phyloP scores from a whole-genome alignment of 2,113 vertebrate genomes.

The Etheostoma cragini region DNA sequence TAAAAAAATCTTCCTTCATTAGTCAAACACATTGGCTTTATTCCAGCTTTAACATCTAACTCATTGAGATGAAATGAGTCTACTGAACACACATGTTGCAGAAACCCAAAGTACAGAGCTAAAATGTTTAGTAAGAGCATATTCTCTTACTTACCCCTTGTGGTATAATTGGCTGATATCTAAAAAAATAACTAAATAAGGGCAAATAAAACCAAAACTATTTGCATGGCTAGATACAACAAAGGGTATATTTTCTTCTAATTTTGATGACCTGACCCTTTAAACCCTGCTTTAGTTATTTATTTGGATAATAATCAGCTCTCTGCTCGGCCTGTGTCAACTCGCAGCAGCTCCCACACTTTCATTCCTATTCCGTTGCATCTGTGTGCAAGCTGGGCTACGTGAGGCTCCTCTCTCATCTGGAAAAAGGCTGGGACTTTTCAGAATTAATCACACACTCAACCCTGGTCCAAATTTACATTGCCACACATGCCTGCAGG shows the following conservation, averaged over 20 bases:
- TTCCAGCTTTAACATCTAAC: not conserved
- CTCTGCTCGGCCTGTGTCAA: conserved; percentile 26
- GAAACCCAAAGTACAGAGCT: not conserved
- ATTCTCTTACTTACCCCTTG: not conserved
- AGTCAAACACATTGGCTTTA: not conserved
- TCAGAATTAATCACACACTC: conserved; percentile 40
- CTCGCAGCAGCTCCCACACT: conserved; percentile 28
- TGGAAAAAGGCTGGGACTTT: conserved; percentile 29
- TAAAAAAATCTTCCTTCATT: not conserved
- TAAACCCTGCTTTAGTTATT: conserved; percentile 5
- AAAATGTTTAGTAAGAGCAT: not conserved
- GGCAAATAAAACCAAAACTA: not conserved
- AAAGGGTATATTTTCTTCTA: not conserved
- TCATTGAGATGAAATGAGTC: not conserved
- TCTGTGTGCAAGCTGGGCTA: conserved; percentile 72
- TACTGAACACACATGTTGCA: not conserved
- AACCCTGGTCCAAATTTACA: conserved; percentile 27
- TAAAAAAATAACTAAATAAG: not conserved
- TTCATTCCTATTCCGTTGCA: conserved; percentile 43
- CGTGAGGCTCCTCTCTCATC: conserved; percentile 56
- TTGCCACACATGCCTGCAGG: conserved; percentile 21
- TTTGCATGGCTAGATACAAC: not conserved
- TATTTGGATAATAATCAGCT: conserved; percentile 18
- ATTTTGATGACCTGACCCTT: not conserved
- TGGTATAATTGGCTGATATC: not conserved